phyloP scores from a whole-genome alignment of 35 echinoderm and acorn worm species.

The Amphiura filiformis region DNA sequence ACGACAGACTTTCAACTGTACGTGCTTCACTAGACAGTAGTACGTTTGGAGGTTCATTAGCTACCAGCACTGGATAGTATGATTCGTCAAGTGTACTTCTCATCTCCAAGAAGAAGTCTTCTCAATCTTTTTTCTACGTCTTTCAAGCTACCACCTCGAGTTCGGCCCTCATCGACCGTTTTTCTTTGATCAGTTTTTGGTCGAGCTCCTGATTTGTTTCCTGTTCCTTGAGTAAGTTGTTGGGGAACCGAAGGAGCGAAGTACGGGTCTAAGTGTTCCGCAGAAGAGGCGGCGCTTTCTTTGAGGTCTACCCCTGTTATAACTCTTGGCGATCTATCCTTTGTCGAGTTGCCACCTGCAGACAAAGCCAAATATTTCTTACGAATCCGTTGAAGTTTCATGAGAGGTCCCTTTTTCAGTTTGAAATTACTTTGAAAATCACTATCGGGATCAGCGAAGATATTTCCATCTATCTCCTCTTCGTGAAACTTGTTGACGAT shows the following conservation, averaged over 20 bases:
- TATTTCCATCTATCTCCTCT: background rate
- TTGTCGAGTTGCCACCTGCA: too few species aligned
- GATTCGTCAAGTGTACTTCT: background rate
- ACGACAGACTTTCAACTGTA: background rate
- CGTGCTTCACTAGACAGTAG: background rate
- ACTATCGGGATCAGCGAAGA: background rate
- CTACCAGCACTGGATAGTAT: slow-evolving; percentile 17
- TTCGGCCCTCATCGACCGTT: too few species aligned
- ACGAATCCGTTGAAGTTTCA: background rate
- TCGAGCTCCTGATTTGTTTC: too few species aligned
- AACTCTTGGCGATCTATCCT: too few species aligned
- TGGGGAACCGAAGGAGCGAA: too few species aligned
- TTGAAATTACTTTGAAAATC: too few species aligned
- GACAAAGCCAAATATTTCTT: background rate
- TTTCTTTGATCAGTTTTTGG: too few species aligned
- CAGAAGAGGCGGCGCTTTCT: too few species aligned
- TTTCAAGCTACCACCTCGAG: too few species aligned
- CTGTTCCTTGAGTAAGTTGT: too few species aligned
- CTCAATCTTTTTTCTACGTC: background rate
- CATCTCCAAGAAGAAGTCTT: background rate
- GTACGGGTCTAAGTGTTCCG: too few species aligned
- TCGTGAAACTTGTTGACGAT: background rate
- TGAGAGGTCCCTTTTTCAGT: background rate
- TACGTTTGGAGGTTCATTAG: background rate
- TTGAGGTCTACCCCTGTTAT: too few species aligned